These are phyloP conservation scores for Sesia bembeciformis DNA, from an alignment of 2,888 invertebrate species.

Conservation along the genomic window DNA sequence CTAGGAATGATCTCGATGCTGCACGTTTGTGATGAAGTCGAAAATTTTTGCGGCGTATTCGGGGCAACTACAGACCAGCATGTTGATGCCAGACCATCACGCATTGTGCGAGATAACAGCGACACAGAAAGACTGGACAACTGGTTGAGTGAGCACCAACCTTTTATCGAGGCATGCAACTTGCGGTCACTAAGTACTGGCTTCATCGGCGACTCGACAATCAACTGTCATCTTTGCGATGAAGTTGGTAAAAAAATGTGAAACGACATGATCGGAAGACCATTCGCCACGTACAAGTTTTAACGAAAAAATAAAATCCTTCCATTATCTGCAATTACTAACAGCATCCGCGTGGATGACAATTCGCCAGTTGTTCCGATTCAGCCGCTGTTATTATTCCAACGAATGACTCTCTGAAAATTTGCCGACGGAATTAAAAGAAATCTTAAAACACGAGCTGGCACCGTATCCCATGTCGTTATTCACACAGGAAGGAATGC, in stretches of 20 bases:
- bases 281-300: not conserved
- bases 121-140: not conserved
- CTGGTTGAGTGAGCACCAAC: not conserved
- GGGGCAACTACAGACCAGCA: not conserved
- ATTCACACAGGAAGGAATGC: slow-evolving; percentile 16
- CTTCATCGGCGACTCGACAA: not conserved
- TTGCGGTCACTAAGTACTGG: not conserved
- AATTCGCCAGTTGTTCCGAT: slow-evolving; percentile 3
- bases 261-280: not conserved
- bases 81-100: not conserved
- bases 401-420: slow-evolving; percentile 4
- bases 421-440: no score
- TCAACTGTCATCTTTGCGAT: not conserved
- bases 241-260: not conserved
- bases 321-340: not conserved
- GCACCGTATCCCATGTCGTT: slow-evolving; percentile 9
- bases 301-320: not conserved
- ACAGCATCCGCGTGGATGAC: not conserved
- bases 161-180: not conserved
- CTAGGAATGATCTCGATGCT: not conserved
- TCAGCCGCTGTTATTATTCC: slow-evolving; percentile 7
- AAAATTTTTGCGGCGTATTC: not conserved
- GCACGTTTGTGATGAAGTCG: not conserved
- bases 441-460: no score
- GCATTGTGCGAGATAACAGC: not conserved